Evolutionary conservation across 2,113 vertebrate species (phyloP).

Genomic region (Ailuropoda melanoleuca): DNA sequence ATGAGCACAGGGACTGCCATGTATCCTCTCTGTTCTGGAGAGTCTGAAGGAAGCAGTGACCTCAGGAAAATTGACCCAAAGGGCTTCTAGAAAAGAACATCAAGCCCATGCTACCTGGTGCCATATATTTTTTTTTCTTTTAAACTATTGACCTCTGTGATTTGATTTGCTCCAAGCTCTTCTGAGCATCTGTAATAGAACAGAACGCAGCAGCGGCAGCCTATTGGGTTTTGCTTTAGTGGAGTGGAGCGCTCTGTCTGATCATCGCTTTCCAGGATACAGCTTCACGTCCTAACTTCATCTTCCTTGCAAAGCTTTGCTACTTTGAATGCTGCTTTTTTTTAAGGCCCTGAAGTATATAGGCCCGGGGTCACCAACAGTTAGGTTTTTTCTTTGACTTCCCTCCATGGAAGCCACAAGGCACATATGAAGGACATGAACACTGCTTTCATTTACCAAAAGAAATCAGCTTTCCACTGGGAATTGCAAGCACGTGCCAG

Average conservation of each 20-base stretch:
- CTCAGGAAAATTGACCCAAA: not conserved
- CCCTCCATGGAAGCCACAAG: not conserved
- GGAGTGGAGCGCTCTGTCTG: not conserved
- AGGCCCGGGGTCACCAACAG: not conserved
- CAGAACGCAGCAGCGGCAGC: not conserved
- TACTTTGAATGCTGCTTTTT: not conserved
- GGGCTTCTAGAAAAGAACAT: not conserved
- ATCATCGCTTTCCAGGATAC: not conserved
- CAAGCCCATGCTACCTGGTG: not conserved
- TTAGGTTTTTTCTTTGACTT: not conserved
- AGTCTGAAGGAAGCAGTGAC: not conserved
- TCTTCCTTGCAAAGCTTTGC: not conserved
- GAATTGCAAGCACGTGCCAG: not conserved
- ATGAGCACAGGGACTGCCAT: not conserved
- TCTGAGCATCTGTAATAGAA: not conserved
- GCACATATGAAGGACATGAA: not conserved
- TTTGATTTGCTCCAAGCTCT: not conserved
- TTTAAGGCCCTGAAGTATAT: not conserved
- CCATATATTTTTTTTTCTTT: not conserved
- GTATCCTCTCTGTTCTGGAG: constrained; percentile 10
- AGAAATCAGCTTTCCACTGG: not conserved
- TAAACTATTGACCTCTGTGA: not conserved
- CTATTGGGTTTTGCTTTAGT: not conserved
- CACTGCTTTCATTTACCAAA: not conserved
- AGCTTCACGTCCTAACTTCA: not conserved